Evolutionary conservation across 2,797 vertebrate genomes (phyloP).

Genomic region (Gymnothorax javanicus): DNA sequence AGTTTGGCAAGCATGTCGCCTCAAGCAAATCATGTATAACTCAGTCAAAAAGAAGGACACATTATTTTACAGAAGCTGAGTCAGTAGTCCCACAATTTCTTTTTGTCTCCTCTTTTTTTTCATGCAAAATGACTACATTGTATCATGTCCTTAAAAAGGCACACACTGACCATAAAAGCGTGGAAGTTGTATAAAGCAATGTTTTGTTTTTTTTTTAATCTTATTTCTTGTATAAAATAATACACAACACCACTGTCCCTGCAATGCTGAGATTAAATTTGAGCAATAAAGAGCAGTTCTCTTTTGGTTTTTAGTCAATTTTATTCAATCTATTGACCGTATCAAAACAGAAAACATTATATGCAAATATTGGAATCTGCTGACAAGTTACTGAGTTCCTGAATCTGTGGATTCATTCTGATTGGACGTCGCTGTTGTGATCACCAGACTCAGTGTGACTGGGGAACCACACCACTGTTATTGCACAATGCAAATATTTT

Average conservation of each 20-base stretch:
- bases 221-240: too few relatives aligned
- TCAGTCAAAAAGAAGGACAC: too few relatives aligned
- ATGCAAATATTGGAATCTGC: neutral
- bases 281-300: neutral
- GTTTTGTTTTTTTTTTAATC: neutral
- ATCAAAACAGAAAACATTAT: neutral
- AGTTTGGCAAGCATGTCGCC: too few relatives aligned
- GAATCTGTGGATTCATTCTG: neutral
- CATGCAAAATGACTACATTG: neutral
- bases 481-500: neutral
- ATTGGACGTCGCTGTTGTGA: neutral
- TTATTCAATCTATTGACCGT: neutral
- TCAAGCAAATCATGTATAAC: neutral
- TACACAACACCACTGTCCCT: neutral
- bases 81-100: neutral
- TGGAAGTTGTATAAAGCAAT: neutral
- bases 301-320: neutral
- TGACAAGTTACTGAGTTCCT: neutral
- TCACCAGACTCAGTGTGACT: neutral
- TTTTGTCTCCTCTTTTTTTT: neutral
- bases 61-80: neutral
- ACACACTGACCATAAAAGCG: neutral
- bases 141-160: neutral
- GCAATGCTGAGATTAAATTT: neutral
- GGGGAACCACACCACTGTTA: neutral